Conservation (phyloP, 2,888 invertebrate species). For the Drosophila lacicola region DNA sequence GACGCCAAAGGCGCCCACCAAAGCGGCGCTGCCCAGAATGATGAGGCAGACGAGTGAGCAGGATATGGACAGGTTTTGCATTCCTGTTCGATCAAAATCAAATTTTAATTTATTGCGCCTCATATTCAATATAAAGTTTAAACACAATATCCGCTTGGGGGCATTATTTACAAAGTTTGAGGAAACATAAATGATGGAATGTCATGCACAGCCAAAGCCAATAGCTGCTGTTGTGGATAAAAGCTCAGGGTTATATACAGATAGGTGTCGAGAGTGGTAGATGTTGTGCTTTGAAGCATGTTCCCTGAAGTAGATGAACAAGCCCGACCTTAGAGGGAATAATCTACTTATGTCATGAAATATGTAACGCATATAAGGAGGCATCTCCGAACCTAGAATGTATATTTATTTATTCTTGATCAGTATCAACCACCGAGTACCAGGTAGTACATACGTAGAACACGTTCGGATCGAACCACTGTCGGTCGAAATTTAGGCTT, state of each 20-base stretch:
- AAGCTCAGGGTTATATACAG: not conserved
- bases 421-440: no score
- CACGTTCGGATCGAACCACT: no score
- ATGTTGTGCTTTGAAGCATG: not conserved
- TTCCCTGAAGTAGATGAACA: no score
- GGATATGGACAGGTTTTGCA: slow-evolving; percentile 98
- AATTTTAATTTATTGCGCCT: slow-evolving; percentile 10
- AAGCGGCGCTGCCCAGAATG: slow-evolving; percentile 93
- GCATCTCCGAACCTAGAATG: no score
- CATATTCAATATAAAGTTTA: not conserved
- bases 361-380: no score
- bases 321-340: no score
- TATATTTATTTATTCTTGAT: no score
- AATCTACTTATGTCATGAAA: no score
- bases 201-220: slow-evolving; percentile 23
- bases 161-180: slow-evolving; percentile 19
- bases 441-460: no score
- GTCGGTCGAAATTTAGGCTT: no score
- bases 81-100: slow-evolving; percentile 86
- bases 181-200: not conserved
- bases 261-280: not conserved
- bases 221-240: slow-evolving; percentile 3
- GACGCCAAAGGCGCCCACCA: slow-evolving; percentile 95
- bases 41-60: slow-evolving; percentile 97
- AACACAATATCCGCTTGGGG: not conserved